Conservation (phyloP, 53 echinoderm and acorn worm species). For the Temnopleurus reevesii region DNA sequence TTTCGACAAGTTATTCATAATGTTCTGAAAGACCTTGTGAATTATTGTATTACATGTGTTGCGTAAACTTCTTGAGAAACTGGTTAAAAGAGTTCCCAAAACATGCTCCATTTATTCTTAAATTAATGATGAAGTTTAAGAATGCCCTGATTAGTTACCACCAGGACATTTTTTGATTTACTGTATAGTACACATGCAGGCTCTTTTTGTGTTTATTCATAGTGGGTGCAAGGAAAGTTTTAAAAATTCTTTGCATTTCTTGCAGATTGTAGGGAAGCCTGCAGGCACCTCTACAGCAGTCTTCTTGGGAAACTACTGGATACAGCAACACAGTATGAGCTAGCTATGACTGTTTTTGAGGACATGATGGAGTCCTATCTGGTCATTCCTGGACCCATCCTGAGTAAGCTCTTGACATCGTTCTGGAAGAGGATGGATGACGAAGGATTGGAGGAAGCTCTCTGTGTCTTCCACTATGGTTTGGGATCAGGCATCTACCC, state of each 20-base stretch:
- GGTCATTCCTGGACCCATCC: background rate
- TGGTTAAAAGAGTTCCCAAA: too few relatives aligned
- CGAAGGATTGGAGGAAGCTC: conserved; percentile 6
- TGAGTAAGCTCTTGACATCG: conserved; percentile 19
- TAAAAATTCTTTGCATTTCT: background rate
- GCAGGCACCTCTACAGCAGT: conserved; percentile 21
- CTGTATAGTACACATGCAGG: too few relatives aligned
- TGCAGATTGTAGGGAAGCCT: conserved; percentile 2
- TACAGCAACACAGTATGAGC: background rate
- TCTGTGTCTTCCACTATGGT: conserved; percentile 39
- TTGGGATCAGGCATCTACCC: conserved; percentile 34
- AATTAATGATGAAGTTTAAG: too few relatives aligned
- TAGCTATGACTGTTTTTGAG: conserved; percentile 34
- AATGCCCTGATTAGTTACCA: too few relatives aligned
- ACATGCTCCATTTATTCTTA: too few relatives aligned
- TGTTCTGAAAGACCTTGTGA: too few relatives aligned
- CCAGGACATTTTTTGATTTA: too few relatives aligned
- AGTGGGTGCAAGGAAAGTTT: too few relatives aligned
- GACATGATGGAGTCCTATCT: conserved; percentile 37
- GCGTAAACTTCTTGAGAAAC: too few relatives aligned
- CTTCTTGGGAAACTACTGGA: conserved; percentile 38
- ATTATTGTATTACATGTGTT: too few relatives aligned
- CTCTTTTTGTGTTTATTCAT: too few relatives aligned
- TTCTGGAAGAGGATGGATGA: conserved; percentile 2
- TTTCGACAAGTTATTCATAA: too few relatives aligned